Percentiles rank a stretch among this genome's conserved stretches.
phyloP scores from a whole-genome alignment of 2,113 vertebrate genomes.

The Aphelocoma coerulescens region DNA sequence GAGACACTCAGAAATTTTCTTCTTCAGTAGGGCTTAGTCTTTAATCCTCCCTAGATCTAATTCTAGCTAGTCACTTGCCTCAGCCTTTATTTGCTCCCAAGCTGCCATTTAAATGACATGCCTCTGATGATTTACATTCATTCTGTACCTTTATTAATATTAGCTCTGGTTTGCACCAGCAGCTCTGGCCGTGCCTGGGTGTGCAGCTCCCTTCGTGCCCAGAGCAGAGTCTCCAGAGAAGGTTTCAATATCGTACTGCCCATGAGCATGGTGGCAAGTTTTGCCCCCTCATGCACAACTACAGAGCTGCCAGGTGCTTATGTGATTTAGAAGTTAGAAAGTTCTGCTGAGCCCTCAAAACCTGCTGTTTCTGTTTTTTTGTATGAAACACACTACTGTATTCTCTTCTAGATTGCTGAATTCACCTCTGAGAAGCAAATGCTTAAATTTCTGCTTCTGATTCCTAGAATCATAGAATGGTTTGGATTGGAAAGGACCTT shows the following conservation, averaged over 20 bases:
- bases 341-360: background rate
- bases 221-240: background rate
- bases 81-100: background rate
- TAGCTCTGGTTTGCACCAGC: background rate
- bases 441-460: background rate
- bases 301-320: background rate
- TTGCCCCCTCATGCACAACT: background rate
- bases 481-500: background rate
- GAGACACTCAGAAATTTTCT: background rate
- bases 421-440: background rate
- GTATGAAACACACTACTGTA: background rate
- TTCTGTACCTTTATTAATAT: background rate
- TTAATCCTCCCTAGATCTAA: background rate
- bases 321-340: background rate
- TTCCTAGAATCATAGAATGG: background rate
- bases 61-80: background rate
- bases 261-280: background rate
- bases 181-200: background rate
- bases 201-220: background rate
- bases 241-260: background rate
- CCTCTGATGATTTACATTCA: background rate
- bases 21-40: background rate
- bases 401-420: background rate
- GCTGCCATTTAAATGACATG: background rate
- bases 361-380: background rate